phyloP scores from a whole-genome alignment of 1,140 invertebrate genomes.

The Aphaenogaster ashmeadi region DNA sequence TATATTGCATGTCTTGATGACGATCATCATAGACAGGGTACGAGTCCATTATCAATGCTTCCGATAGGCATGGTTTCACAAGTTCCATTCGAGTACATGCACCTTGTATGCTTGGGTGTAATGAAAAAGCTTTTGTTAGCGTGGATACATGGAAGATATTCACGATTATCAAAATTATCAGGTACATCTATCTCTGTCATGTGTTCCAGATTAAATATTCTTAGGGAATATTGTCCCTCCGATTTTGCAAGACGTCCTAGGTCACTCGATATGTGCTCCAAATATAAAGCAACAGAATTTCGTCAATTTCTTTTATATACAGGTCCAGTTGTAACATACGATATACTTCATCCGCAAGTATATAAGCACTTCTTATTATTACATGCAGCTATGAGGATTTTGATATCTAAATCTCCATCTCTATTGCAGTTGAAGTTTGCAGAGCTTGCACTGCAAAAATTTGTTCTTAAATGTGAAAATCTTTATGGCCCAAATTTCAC shows the following conservation, averaged over 20 bases:
- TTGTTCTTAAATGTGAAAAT: not conserved
- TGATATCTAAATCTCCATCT: not conserved
- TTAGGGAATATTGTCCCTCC: slow-evolving; percentile 38
- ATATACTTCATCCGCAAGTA: not conserved
- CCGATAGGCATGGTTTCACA: not conserved
- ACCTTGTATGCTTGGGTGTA: slow-evolving; percentile 47
- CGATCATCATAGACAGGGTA: not conserved
- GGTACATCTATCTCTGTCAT: slow-evolving; percentile 9
- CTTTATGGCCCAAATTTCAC: not conserved
- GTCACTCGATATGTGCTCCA: not conserved
- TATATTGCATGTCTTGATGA: not conserved
- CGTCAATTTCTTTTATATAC: slow-evolving; percentile 50
- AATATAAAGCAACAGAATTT: slow-evolving; percentile 28
- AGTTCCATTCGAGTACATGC: not conserved
- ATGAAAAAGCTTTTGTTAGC: slow-evolving; percentile 45
- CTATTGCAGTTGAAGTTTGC: not conserved
- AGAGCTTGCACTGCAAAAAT: slow-evolving; percentile 27
- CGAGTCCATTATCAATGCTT: not conserved
- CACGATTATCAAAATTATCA: slow-evolving; percentile 12
- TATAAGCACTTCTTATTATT: slow-evolving; percentile 34
- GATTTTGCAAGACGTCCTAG: slow-evolving; percentile 46
- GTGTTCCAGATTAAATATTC: not conserved
- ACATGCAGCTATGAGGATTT: not conserved
- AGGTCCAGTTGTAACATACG: not conserved
- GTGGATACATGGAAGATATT: slow-evolving; percentile 17